Base-by-base conservation (phyloP, 1,140 invertebrate species). In the Scaptodrosophila lebanonensis region DNA sequence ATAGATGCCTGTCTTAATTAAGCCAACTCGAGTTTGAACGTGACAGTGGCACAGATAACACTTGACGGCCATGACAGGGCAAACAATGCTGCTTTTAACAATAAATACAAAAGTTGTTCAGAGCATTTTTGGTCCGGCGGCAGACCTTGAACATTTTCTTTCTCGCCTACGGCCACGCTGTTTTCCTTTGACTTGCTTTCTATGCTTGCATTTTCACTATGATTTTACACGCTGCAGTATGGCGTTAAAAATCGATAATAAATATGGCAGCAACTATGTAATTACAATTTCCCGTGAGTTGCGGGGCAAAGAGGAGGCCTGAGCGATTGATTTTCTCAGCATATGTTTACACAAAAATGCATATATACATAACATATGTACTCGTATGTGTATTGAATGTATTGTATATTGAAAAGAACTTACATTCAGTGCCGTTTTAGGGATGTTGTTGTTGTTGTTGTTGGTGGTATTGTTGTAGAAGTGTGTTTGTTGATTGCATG, bases 131-230 rank as follows among this genome's bases (percentile, higher is more conserved):
- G 18, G 15, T 17, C 17, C 20, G 33, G 15, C 7, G 11, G 29
- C 43, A 54, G 58, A 70, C 75, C 75, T 82, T 82, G 75, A 82
- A 70, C 70, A 75, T 66, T 63, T 56, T 57, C 16, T 32, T 16
- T 20, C 35, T 16, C 45, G 17, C 12, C 15, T 22, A 11, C 32
- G 32, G 32, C 32, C 12, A n/a, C 17, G 11, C 4, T 48, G 9
- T 13, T 30, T 36, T 33, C 3, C n/a, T 20, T 27, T 33, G 6
- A 33, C 12, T 33, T 38, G 35, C 15, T 38, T 38, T 8, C 35
- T 33, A 11, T 33, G 32, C 12, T n/a, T 33, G 32, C 32, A 33
- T 33, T 33, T 33, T 5, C 12, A n/a, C 12, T 2, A 33, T 33
- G 3, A 3, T 53, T 53, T 47, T 36, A 13, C 22, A 18, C 42